Evolutionary conservation across 2,888 invertebrate species (phyloP).

Genomic region (Trachelus stipa): DNA sequence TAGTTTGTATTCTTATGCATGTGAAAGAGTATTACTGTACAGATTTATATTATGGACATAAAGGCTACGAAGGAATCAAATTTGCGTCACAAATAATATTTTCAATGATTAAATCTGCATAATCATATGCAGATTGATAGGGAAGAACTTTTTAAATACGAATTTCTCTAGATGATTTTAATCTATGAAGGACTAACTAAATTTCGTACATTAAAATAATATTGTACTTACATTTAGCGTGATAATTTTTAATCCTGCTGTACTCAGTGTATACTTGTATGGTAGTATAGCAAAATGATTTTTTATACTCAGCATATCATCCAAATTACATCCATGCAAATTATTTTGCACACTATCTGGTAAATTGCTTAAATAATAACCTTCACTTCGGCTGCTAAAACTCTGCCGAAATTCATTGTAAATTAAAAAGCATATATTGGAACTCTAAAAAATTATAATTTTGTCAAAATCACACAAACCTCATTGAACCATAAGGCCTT

Average conservation of each 20-base stretch:
- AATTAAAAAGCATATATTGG: slow-evolving; percentile 14
- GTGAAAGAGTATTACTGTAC: not conserved
- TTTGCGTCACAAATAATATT: not conserved
- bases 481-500: slow-evolving; percentile 48
- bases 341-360: slow-evolving; percentile 34
- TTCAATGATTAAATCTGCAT: not conserved
- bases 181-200: not conserved
- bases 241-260: slow-evolving; percentile 38
- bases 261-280: slow-evolving; percentile 39
- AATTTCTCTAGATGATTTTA: not conserved
- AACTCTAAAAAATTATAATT: not conserved
- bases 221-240: slow-evolving; percentile 38
- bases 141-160: not conserved
- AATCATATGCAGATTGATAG: not conserved
- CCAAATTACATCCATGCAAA: slow-evolving; percentile 34
- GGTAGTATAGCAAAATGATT: slow-evolving; percentile 55
- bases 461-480: slow-evolving; percentile 15
- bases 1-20: not conserved
- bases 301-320: slow-evolving; percentile 44
- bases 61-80: not conserved
- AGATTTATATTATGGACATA: not conserved
- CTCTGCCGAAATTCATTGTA: slow-evolving; percentile 25
- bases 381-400: slow-evolving; percentile 34
- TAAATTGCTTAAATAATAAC: slow-evolving; percentile 42
- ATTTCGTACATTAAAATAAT: not conserved